Evolutionary conservation across 1,140 invertebrate genomes (phyloP), one percentile per base, ranked within the genome.

Genomic region (Drosophila azteca): DNA sequence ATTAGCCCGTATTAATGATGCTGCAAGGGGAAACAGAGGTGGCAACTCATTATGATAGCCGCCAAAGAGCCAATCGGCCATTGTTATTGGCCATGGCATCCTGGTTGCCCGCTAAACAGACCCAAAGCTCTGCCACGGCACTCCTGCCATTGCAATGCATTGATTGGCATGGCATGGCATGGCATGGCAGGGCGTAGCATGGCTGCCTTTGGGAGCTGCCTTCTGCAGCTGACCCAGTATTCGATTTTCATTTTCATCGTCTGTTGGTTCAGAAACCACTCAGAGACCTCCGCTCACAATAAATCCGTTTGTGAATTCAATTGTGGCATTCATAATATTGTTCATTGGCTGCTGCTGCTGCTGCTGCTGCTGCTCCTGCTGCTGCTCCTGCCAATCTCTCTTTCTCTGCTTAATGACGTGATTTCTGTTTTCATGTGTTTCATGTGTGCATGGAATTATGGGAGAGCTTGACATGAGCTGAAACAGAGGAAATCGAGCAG

Each of bases 1-100:
- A 87, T 87, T 87, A 87, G 83, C 83, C 51, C 82, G 71, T 79
- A 87, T 87, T 88, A 87, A 88, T 87, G 83, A 50, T 71, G 76
- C 67, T 70, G 68, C 65, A 77, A 81, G 71, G 70, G 83, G 71
- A 88, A 82, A 87, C 64, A 87, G 69, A 87, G 79, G 76, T 73
- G 67, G 70, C 70, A 66, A 57, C 60, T 69, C 75, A 73, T 76
- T 76, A 87, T 78, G 51, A 75, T 54, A 35, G 49, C 43, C 43
- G 52, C 29, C 63, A 45, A 70, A 43, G 50, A 74, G 69, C 43
- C 61, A 64, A 66, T 57, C 54, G 48, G 46, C 49, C 54, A 70
- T 49, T 67, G 52, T 70, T 70, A 59, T 59, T 50, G 66, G 64
- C 44, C 62, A 68, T 67, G 49, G 62, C 49, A 66, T 17, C 35